Conservation (phyloP, 2,888 invertebrate species). For the Melinaea marsaeus region DNA sequence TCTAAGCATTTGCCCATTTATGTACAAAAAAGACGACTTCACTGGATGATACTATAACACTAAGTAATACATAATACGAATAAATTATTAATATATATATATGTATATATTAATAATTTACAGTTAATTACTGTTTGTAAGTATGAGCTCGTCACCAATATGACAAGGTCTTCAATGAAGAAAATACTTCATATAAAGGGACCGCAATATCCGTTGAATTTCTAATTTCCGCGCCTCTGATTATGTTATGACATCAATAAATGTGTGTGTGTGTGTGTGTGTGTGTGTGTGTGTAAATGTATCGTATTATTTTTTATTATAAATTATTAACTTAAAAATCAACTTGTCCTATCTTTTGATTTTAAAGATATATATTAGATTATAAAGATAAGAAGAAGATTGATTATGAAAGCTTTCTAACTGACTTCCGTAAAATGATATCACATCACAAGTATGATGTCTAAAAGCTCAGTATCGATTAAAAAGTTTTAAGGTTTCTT, state of each 20-base stretch:
- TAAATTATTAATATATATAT: no score
- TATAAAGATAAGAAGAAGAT: not conserved
- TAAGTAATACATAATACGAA: no score
- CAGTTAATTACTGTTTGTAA: not conserved
- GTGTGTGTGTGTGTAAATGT: no score
- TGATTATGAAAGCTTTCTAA: slow-evolving; percentile 2
- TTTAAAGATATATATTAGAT: not conserved
- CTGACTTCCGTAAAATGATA: slow-evolving; percentile 1
- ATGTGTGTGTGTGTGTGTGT: not conserved
- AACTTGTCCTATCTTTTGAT: no score
- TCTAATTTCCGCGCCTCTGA: slow-evolving; percentile 24
- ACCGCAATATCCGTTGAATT: slow-evolving; percentile 23
- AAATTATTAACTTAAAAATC: no score
- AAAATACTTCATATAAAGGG: not conserved
- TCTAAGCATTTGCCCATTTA: no score
- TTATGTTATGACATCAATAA: slow-evolving; percentile 13
- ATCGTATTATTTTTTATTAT: no score
- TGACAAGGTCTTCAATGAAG: not conserved
- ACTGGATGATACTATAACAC: no score
- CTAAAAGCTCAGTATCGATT: not conserved
- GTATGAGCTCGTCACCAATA: not conserved
- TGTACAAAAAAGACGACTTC: no score
- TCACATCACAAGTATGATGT: not conserved
- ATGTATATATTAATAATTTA: not conserved
- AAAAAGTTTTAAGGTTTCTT: not conserved